Percentiles rank a stretch among this genome's conserved stretches.
Conservation (phyloP, 1,140 invertebrate species). For the Cardiocondyla obscurior region DNA sequence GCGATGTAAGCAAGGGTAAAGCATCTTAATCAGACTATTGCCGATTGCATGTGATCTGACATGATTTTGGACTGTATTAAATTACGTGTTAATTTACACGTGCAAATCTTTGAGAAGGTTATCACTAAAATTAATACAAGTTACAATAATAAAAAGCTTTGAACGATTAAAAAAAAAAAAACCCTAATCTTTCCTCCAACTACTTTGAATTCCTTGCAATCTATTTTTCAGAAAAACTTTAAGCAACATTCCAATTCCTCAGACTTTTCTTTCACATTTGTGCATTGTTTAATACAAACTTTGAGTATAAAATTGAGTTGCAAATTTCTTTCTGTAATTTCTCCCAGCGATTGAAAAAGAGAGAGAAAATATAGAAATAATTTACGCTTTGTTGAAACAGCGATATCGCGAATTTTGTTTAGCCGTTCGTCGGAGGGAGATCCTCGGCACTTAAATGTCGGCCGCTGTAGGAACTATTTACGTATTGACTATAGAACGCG, state of each 20-base stretch:
- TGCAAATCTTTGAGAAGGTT: background rate
- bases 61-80: background rate
- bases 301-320: background rate
- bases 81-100: background rate
- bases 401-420: slow-evolving; percentile 6
- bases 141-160: background rate
- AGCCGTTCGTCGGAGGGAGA: background rate
- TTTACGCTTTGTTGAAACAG: background rate
- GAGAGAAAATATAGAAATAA: slow-evolving; percentile 10
- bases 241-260: background rate
- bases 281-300: background rate
- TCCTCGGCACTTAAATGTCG: background rate
- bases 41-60: background rate
- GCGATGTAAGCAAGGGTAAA: slow-evolving; percentile 10
- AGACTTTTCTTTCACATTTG: background rate
- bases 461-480: slow-evolving; percentile 38
- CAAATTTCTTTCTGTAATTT: background rate
- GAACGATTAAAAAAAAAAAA: background rate
- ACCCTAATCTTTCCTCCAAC: background rate
- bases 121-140: background rate
- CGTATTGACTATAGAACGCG: slow-evolving; percentile 25
- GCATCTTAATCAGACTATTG: slow-evolving; percentile 47
- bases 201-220: background rate
- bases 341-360: background rate
- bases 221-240: background rate